These are phyloP conservation scores for Echiichthys vipera DNA, from an alignment of 2,797 vertebrate genomes.

Conservation along the genomic window DNA sequence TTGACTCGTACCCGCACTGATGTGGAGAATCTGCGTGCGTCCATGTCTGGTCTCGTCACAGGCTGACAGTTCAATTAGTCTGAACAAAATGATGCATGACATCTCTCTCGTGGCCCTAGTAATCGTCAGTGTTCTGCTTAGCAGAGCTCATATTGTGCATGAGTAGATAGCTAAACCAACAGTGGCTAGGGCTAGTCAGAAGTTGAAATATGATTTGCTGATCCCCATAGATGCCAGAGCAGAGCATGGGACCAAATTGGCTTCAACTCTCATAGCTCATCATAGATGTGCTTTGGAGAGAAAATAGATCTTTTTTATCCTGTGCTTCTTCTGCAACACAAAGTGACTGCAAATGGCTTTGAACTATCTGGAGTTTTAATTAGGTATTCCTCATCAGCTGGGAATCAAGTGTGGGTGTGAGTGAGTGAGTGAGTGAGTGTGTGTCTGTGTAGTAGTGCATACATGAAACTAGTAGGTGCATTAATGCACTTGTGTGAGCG, in stretches of 20 bases:
- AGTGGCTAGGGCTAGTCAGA: constrained; percentile 50
- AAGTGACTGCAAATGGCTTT: constrained; percentile 67
- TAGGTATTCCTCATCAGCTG: constrained; percentile 66
- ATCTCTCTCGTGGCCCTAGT: constrained; percentile 71
- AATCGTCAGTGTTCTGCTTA: constrained; percentile 78
- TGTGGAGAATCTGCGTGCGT: constrained; percentile 59
- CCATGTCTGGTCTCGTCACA: constrained; percentile 69
- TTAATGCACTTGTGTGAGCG: not conserved
- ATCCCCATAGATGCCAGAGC: constrained; percentile 63
- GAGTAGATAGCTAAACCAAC: constrained; percentile 71
- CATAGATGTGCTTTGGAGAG: constrained; percentile 60
- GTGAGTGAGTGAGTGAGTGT: constrained; percentile 11
- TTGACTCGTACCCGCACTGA: constrained; percentile 48
- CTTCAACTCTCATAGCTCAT: constrained; percentile 69
- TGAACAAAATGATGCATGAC: constrained; percentile 74
- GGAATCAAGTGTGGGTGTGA: constrained; percentile 38
- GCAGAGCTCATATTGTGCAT: constrained; percentile 74
- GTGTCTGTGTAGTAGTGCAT: too few relatives aligned
- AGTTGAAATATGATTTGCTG: constrained; percentile 58
- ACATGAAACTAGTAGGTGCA: constrained; percentile 26
- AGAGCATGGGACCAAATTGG: constrained; percentile 51
- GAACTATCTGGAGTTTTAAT: constrained; percentile 77
- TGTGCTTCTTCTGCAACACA: constrained; percentile 28
- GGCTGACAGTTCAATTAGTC: constrained; percentile 81
- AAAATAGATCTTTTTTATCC: constrained; percentile 35